Base-by-base conservation (phyloP, 92 coral and sea anemone species). In the Meandrina meandrites region DNA sequence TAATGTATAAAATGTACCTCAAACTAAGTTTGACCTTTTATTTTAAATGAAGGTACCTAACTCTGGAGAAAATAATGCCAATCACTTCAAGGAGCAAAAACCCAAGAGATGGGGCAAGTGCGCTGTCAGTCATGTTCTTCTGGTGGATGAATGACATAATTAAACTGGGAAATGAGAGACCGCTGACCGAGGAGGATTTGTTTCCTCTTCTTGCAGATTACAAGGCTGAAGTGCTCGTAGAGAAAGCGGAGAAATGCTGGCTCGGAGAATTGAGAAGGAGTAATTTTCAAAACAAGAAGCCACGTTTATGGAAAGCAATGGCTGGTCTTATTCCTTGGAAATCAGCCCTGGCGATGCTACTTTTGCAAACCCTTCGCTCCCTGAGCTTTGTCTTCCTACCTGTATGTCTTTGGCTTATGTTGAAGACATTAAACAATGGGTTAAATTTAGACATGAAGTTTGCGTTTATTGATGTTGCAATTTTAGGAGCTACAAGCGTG, bases 381-480 rank as follows among this genome's bases (percentile, higher is more conserved):
- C 16, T 83, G 69, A 83, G 79, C n/a, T 83, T 21, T 73, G 71
- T 36, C 51, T 74, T 56, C 18, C 53, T 83, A 21, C 87, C 87
- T 21, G 10, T 73, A 4, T 83, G 79, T 53, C 87, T 83, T n/a
- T 83, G 87, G 87, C 70, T 72, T n/a, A 3, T 83, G 10, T 35
- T 83, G 22, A 83, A 72, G 71, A 56, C 68, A 1, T 56, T 83
- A 57, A 32, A 51, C 54, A 69, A 83, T 36, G 70, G 17, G 3
- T 32, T 73, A 70, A 54, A 74, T 51, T 1, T 70, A 62, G 70
- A 74, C 79, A 22, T 34, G 31, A 83, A 72, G 34, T 37, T 16
- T 18, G 87, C 80, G 0, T 71, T 56, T 5, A 19, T 74, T 24
- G 53, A 53, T 4, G 57, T 83, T 35, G 58, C 79, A 36, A 51